Conservation (phyloP, 2,797 vertebrate species). For the Acanthurus tractus region DNA sequence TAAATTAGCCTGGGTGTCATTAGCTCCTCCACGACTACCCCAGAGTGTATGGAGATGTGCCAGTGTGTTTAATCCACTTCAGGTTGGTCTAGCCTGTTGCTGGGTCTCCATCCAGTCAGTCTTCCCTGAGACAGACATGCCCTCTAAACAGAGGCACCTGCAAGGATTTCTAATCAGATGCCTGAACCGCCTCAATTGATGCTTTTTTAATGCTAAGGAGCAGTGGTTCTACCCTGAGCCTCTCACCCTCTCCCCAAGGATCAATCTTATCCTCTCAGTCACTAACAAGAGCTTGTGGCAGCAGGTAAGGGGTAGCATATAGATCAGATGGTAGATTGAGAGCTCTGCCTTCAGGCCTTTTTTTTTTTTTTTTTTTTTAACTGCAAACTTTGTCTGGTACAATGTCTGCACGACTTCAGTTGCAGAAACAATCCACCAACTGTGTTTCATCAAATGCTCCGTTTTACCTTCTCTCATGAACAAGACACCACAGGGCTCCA, state of each 20-base stretch:
- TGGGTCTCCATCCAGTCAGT: conserved; percentile 4
- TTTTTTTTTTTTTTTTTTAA: conserved; percentile 10
- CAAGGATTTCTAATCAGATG: conserved; percentile 45
- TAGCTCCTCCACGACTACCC: conserved; percentile 12
- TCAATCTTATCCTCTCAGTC: conserved; percentile 45
- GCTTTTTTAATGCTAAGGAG: conserved; percentile 35
- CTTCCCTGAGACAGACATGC: conserved; percentile 11
- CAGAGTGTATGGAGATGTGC: not conserved
- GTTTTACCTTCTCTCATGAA: conserved; percentile 28
- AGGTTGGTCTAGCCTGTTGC: conserved; percentile 1
- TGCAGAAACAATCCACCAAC: conserved; percentile 8
- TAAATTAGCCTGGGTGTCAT: not conserved
- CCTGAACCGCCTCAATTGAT: conserved; percentile 17
- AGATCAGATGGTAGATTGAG: conserved; percentile 46
- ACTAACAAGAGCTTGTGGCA: conserved; percentile 29
- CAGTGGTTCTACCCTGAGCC: conserved; percentile 19
- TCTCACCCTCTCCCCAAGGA: conserved; percentile 37
- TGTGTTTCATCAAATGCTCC: conserved; percentile 28
- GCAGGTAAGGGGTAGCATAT: conserved; percentile 35
- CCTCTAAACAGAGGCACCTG: conserved; percentile 18
- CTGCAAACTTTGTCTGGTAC: conserved; percentile 27
- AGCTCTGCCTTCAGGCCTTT: conserved; percentile 36
- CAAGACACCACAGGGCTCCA: not conserved
- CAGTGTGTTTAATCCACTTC: conserved; percentile 21
- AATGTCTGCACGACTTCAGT: conserved; percentile 23